Evolutionary conservation across 2,113 vertebrate genomes (phyloP).

Genomic region (Himantopus leucocephalus): DNA sequence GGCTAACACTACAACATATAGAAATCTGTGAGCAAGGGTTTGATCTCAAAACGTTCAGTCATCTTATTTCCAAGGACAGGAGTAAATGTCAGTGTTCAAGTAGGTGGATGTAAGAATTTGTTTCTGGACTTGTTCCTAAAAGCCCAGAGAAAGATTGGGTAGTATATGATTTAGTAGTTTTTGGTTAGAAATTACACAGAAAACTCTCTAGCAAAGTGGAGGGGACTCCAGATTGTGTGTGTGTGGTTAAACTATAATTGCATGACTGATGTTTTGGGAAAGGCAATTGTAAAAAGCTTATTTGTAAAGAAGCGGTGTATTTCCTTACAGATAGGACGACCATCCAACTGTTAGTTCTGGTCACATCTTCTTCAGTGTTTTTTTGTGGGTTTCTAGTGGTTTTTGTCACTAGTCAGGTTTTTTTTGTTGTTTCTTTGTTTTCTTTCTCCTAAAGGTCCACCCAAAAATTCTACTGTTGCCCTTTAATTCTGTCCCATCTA

Average conservation of each 20-base stretch:
- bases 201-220: neutral
- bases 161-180: neutral
- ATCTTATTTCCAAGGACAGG: neutral
- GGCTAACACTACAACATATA: neutral
- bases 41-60: neutral
- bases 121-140: neutral
- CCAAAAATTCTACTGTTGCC: neutral
- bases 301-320: neutral
- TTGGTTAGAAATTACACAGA: neutral
- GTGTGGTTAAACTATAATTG: neutral
- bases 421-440: too few relatives aligned
- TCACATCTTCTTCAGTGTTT: neutral
- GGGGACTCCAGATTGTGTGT: neutral
- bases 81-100: neutral
- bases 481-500: neutral
- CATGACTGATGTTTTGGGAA: neutral
- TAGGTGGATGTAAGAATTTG: neutral
- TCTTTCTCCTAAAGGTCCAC: neutral
- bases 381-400: neutral
- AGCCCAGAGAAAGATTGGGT: neutral
- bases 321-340: neutral
- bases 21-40: neutral
- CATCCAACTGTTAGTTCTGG: neutral
- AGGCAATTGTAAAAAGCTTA: neutral
- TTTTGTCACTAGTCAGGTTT: too few relatives aligned